phyloP scores from a whole-genome alignment of 2,888 invertebrate genomes.

The Tetropium fuscum region DNA sequence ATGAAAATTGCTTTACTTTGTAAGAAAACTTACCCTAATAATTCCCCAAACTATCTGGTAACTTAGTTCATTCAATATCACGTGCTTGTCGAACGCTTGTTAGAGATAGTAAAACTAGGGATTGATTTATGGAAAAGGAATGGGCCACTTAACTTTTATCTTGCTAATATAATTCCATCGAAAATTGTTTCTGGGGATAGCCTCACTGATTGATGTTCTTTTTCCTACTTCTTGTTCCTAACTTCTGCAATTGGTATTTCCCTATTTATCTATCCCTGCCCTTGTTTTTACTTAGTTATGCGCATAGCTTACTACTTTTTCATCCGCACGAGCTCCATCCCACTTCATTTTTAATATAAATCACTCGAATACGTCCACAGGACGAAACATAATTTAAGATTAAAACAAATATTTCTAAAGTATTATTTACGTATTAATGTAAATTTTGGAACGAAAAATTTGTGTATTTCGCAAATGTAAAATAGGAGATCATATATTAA shows the following conservation, averaged over 20 bases:
- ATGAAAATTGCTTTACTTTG: constrained; percentile 1
- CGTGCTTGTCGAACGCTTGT: neutral
- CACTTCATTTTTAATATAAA: too few relatives aligned
- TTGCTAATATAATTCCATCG: neutral
- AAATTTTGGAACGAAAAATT: too few relatives aligned
- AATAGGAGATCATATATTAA: too few relatives aligned
- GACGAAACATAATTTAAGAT: too few relatives aligned
- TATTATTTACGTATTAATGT: too few relatives aligned
- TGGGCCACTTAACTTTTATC: constrained; percentile 3
- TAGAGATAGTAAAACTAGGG: constrained; percentile 3
- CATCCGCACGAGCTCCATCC: too few relatives aligned
- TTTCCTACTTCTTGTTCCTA: neutral
- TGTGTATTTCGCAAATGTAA: too few relatives aligned
- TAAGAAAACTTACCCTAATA: constrained; percentile 9
- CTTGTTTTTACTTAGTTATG: too few relatives aligned
- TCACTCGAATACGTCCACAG: too few relatives aligned
- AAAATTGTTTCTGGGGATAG: constrained; percentile 11
- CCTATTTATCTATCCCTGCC: too few relatives aligned
- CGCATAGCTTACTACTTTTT: too few relatives aligned
- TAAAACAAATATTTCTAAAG: too few relatives aligned
- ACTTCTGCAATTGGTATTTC: neutral
- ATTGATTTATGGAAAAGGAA: constrained; percentile 13
- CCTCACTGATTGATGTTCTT: constrained; percentile 7
- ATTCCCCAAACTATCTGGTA: neutral
- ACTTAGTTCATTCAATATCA: constrained; percentile 5